A percentile compares a stretch with the other conserved stretches of the same genome.
These are phyloP conservation scores for Thamnophis sirtalis DNA, from an alignment of 2,113 vertebrate genomes.

Conservation along the genomic window DNA sequence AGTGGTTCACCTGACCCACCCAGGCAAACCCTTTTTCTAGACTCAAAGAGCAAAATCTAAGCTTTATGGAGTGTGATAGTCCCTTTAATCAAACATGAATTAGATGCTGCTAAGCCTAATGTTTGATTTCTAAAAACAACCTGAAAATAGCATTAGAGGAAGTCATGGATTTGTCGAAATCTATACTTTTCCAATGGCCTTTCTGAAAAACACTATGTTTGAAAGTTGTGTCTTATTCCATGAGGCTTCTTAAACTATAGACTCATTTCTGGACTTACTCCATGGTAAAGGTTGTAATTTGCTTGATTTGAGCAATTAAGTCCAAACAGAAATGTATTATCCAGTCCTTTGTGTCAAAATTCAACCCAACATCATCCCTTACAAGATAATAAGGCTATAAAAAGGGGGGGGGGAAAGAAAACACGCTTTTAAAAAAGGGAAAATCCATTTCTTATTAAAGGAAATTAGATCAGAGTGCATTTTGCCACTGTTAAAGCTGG, in stretches of 20 bases:
- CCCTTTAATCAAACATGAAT: slow-evolving; percentile 71
- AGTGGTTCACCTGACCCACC: slow-evolving; percentile 72
- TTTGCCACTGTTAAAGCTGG: background rate
- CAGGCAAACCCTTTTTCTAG: slow-evolving; percentile 71
- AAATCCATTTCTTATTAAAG: background rate
- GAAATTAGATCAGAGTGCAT: too few relatives aligned
- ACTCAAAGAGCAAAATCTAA: slow-evolving; percentile 59
- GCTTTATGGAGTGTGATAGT: slow-evolving; percentile 44
- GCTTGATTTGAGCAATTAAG: slow-evolving; percentile 38
- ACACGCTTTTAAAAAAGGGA: background rate
- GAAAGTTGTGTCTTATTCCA: slow-evolving; percentile 50
- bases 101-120: slow-evolving; percentile 61
- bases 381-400: background rate
- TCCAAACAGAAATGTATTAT: slow-evolving; percentile 36
- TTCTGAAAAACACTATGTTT: slow-evolving; percentile 66
- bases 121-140: slow-evolving; percentile 67
- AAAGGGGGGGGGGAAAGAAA: background rate
- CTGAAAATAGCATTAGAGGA: slow-evolving; percentile 75
- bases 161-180: slow-evolving; percentile 69
- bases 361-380: background rate
- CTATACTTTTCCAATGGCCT: slow-evolving; percentile 66
- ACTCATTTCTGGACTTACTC: slow-evolving; percentile 39
- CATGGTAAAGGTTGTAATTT: slow-evolving; percentile 68
- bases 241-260: slow-evolving; percentile 54
- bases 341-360: background rate